These are phyloP conservation scores for Leptatherina wallacei DNA, from an alignment of 2,797 vertebrate species.

Conservation along the genomic window DNA sequence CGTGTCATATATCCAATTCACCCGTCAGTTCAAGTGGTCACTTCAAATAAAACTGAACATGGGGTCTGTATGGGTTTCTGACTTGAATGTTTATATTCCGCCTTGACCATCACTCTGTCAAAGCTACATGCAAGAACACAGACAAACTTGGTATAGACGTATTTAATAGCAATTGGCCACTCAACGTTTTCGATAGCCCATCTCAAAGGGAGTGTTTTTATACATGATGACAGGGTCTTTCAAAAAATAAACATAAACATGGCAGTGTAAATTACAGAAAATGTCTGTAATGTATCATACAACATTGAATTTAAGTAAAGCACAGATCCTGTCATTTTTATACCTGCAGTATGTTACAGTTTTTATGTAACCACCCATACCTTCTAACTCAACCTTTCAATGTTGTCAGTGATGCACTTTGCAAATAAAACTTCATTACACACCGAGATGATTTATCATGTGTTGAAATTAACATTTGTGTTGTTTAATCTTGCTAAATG, in stretches of 20 bases:
- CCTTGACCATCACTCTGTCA: slow-evolving; percentile 13
- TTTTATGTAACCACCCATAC: slow-evolving; percentile 42
- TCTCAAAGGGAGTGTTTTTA: slow-evolving; percentile 58
- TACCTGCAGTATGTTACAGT: slow-evolving; percentile 45
- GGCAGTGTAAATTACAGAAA: slow-evolving; percentile 63
- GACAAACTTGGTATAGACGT: slow-evolving; percentile 58
- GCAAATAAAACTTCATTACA: slow-evolving; percentile 61
- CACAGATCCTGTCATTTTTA: slow-evolving; percentile 50
- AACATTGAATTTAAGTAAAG: slow-evolving; percentile 65
- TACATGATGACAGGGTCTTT: slow-evolving; percentile 59
- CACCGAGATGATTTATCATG: slow-evolving; percentile 42
- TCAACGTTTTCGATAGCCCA: slow-evolving; percentile 50
- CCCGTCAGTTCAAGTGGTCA: slow-evolving; percentile 46
- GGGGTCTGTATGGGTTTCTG: slow-evolving; percentile 32
- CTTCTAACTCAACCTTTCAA: slow-evolving; percentile 43
- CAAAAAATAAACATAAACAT: slow-evolving; percentile 62
- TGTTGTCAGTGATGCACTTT: slow-evolving; percentile 62
- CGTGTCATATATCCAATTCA: slow-evolving; percentile 55
- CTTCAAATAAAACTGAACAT: slow-evolving; percentile 64
- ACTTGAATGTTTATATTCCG: slow-evolving; percentile 24
- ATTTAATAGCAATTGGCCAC: slow-evolving; percentile 78
- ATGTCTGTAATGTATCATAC: slow-evolving; percentile 58
- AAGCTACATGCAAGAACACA: slow-evolving; percentile 56
- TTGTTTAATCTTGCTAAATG: slow-evolving; percentile 22
- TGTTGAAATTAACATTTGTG: slow-evolving; percentile 8